Conservation (phyloP, 2,113 vertebrate species). For the Centropristis striata region DNA sequence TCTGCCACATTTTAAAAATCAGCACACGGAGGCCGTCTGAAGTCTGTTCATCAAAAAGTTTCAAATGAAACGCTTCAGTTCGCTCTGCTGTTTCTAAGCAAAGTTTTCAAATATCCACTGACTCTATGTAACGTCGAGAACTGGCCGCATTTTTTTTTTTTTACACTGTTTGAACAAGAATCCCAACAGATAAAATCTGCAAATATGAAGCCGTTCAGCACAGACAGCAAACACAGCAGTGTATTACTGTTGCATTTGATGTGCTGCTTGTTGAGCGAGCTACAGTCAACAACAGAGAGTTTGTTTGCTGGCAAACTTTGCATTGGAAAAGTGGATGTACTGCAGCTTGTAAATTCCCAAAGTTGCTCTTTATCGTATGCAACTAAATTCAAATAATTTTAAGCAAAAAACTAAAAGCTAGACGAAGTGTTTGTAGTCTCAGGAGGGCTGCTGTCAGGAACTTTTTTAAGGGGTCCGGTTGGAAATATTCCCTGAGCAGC, state of each 20-base stretch:
- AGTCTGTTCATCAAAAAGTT: slow-evolving; percentile 61
- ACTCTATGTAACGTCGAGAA: slow-evolving; percentile 9
- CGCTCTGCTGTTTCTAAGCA: slow-evolving; percentile 12
- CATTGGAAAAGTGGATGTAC: slow-evolving; percentile 17
- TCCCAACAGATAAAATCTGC: slow-evolving; percentile 28
- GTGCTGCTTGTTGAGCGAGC: slow-evolving; percentile 40
- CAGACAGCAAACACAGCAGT: slow-evolving; percentile 34
- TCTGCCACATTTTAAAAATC: slow-evolving; percentile 42
- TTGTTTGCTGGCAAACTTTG: slow-evolving; percentile 27
- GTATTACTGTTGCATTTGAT: slow-evolving; percentile 41
- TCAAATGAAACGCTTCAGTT: slow-evolving; percentile 35
- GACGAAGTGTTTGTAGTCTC: slow-evolving; percentile 26
- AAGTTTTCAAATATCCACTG: slow-evolving; percentile 27
- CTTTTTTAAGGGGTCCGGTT: neutral
- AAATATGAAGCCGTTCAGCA: slow-evolving; percentile 33
- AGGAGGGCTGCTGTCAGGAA: slow-evolving; percentile 30
- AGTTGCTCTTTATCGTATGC: slow-evolving; percentile 29
- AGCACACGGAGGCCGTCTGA: slow-evolving; percentile 20
- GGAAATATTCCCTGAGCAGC: slow-evolving; percentile 36
- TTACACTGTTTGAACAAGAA: slow-evolving; percentile 26
- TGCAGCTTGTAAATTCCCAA: slow-evolving; percentile 35
- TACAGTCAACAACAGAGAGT: slow-evolving; percentile 39
- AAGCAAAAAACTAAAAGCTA: slow-evolving; percentile 15
- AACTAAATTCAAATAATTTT: slow-evolving; percentile 23
- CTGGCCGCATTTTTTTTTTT: slow-evolving; percentile 26